Percentiles rank a stretch among this genome's conserved stretches.
Conservation (phyloP, 1,140 invertebrate species). For the Ceratosolen fusciceps region DNA sequence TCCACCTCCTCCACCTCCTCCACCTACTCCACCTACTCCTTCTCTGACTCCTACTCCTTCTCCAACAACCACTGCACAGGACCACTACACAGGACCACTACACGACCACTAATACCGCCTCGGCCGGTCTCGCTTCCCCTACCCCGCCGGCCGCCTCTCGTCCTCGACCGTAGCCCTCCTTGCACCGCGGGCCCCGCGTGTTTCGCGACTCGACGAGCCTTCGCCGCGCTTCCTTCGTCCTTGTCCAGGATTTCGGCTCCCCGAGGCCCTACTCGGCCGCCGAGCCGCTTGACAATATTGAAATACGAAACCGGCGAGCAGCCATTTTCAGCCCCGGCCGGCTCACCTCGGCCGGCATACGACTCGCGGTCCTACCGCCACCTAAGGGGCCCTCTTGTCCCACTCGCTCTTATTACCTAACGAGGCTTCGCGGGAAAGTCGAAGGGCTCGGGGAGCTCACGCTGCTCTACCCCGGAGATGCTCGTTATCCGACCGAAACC, state of each 20-base stretch:
- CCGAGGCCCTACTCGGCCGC: background rate
- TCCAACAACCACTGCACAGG: no score
- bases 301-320: slow-evolving; percentile 45
- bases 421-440: no score
- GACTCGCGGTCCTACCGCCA: no score
- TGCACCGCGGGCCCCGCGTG: background rate
- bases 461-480: background rate
- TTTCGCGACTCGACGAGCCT: background rate
- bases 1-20: background rate
- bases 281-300: slow-evolving; percentile 40
- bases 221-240: background rate
- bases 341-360: background rate
- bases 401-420: no score
- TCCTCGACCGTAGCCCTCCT: background rate
- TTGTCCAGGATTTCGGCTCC: slow-evolving; percentile 12
- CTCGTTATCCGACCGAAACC: no score
- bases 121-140: no score
- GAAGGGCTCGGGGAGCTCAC: background rate
- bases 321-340: slow-evolving; percentile 16
- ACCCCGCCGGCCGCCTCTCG: no score
- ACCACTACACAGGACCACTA: no score
- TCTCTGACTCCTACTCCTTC: no score
- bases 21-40: background rate
- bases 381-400: no score
- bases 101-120: no score